A percentile compares a stretch with the other conserved stretches of the same genome.
Conservation (phyloP, 2,797 vertebrate genomes). For the Notolabrus celidotus region DNA sequence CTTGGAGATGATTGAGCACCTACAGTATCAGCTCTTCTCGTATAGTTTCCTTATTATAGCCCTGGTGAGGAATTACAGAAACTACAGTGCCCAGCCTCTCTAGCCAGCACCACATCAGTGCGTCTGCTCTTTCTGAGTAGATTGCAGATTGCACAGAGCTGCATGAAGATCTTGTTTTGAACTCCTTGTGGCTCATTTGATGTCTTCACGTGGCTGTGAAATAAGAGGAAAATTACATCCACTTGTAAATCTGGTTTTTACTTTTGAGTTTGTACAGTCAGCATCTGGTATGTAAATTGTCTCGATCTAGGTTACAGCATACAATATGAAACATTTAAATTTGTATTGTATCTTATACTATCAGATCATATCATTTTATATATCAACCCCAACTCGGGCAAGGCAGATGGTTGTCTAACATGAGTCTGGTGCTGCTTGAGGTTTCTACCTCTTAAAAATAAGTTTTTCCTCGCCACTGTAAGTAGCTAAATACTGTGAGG, state of each 20-base stretch:
- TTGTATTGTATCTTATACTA: too few species aligned
- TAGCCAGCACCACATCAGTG: slow-evolving; percentile 62
- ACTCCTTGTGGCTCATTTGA: slow-evolving; percentile 65
- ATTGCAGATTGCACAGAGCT: slow-evolving; percentile 50
- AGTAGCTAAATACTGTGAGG: too few species aligned
- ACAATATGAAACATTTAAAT: too few species aligned
- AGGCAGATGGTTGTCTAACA: too few species aligned
- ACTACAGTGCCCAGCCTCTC: slow-evolving; percentile 28
- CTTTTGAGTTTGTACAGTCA: slow-evolving; percentile 29
- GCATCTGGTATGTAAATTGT: slow-evolving; percentile 12
- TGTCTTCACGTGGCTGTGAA: slow-evolving; percentile 42
- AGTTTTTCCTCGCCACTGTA: too few species aligned
- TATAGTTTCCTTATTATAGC: slow-evolving; percentile 57
- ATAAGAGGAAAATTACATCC: slow-evolving; percentile 39
- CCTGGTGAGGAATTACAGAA: slow-evolving; percentile 39
- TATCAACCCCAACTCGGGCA: too few species aligned
- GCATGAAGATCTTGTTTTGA: slow-evolving; percentile 60
- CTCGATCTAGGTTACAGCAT: background rate
- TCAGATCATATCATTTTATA: too few species aligned
- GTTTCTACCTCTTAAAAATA: too few species aligned
- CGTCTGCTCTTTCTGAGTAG: slow-evolving; percentile 47
- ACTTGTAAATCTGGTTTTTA: slow-evolving; percentile 27
- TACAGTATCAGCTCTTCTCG: slow-evolving; percentile 39
- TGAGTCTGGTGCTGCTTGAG: too few species aligned
- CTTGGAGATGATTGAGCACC: slow-evolving; percentile 30